A percentile compares a stretch with the other conserved stretches of the same genome.
phyloP scores from a whole-genome alignment of 2,888 invertebrate genomes.

The Oithona nana region DNA sequence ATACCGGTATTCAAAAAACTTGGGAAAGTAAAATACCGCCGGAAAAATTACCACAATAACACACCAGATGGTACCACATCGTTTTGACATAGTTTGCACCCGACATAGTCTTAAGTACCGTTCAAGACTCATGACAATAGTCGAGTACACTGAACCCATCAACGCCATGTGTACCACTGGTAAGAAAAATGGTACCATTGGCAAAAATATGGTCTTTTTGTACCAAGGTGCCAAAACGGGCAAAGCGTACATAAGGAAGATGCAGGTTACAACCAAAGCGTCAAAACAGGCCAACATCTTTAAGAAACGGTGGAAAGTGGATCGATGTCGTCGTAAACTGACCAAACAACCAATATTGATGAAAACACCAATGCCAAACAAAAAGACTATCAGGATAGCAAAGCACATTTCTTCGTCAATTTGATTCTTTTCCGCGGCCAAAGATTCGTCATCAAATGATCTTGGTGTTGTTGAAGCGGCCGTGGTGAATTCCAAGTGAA shows the following conservation, averaged over 20 bases:
- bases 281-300: background rate
- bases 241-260: background rate
- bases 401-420: background rate
- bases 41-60: background rate
- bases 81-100: background rate
- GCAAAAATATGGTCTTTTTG: background rate
- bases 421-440: background rate
- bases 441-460: background rate
- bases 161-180: background rate
- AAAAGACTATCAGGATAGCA: background rate
- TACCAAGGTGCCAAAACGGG: background rate
- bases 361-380: background rate
- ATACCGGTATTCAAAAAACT: constrained; percentile 3
- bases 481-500: background rate
- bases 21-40: background rate
- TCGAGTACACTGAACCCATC: constrained; percentile 3
- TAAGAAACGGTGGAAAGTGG: background rate
- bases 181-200: background rate
- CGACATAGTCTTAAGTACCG: background rate
- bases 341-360: background rate
- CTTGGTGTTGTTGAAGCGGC: background rate
- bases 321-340: background rate
- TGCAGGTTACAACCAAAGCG: background rate
- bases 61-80: background rate
- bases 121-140: constrained; percentile 3